A percentile compares a stretch with the other conserved stretches of the same genome.
phyloP scores from a whole-genome alignment of 92 coral and sea anemone species.

The Muricea muricata region DNA sequence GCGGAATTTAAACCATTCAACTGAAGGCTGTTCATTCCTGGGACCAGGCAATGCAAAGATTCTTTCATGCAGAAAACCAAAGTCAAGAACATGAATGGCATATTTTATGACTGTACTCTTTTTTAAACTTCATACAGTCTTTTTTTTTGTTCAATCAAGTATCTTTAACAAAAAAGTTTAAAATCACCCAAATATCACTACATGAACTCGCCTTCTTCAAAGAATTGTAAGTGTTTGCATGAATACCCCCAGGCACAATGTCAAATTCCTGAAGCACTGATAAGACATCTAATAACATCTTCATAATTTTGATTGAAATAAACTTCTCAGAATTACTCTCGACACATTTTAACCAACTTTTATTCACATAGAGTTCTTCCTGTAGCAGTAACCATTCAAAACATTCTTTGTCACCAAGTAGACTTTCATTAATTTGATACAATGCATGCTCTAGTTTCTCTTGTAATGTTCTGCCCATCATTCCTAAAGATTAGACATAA shows the following conservation, averaged over 20 bases:
- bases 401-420: not conserved
- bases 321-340: not conserved
- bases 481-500: not conserved
- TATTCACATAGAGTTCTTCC: slow-evolving; percentile 30
- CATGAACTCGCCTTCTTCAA: slow-evolving; percentile 5
- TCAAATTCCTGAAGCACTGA: slow-evolving; percentile 27
- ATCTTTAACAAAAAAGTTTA: too few species aligned
- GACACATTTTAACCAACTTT: slow-evolving; percentile 35
- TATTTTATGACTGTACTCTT: too few species aligned
- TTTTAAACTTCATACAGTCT: too few species aligned
- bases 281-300: slow-evolving; percentile 34
- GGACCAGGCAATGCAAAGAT: too few species aligned
- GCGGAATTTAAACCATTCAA: too few species aligned
- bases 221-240: not conserved
- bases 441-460: slow-evolving; percentile 24
- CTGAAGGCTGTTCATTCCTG: too few species aligned
- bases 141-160: too few species aligned
- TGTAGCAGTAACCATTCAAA: slow-evolving; percentile 27
- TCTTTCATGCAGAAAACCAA: too few species aligned
- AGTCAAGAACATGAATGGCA: too few species aligned
- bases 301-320: slow-evolving; percentile 22
- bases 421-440: slow-evolving; percentile 20
- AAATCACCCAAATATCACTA: too few species aligned
- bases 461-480: not conserved
- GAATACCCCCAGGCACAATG: not conserved